phyloP scores from a whole-genome alignment of 2,888 invertebrate genomes.

The Polyommatus iphigenia region DNA sequence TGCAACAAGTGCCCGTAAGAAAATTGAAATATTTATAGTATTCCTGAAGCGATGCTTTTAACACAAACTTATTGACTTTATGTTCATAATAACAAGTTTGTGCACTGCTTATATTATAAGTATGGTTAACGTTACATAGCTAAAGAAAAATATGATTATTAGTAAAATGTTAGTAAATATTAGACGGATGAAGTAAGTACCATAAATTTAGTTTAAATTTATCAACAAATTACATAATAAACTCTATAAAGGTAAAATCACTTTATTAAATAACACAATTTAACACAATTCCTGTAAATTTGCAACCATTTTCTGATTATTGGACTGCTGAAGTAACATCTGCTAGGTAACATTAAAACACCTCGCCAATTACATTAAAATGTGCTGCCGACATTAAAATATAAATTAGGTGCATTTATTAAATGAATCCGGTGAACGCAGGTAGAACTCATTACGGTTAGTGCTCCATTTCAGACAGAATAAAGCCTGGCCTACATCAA shows the following conservation, averaged over 20 bases:
- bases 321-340: constrained; percentile 10
- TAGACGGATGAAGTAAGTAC: too few species aligned
- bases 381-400: constrained; percentile 24
- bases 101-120: too few species aligned
- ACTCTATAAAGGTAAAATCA: background rate
- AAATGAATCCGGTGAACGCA: constrained; percentile 24
- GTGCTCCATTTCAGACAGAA: constrained; percentile 25
- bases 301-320: background rate
- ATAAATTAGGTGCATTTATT: constrained; percentile 25
- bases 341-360: background rate
- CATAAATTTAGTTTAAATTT: too few species aligned
- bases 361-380: constrained; percentile 23
- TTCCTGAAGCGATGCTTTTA: background rate
- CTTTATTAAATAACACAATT: background rate
- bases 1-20: background rate
- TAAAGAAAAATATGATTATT: too few species aligned
- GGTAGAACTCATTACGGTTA: constrained; percentile 23
- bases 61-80: too few species aligned
- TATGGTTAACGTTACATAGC: too few species aligned
- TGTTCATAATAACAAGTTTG: too few species aligned
- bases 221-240: too few species aligned
- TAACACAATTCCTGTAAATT: background rate
- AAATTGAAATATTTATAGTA: background rate
- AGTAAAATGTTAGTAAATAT: too few species aligned
- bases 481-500: constrained; percentile 14